Percentiles rank a stretch among this genome's conserved stretches.
Evolutionary conservation across 2,888 invertebrate species (phyloP).

Genomic region (Aquatica leii): DNA sequence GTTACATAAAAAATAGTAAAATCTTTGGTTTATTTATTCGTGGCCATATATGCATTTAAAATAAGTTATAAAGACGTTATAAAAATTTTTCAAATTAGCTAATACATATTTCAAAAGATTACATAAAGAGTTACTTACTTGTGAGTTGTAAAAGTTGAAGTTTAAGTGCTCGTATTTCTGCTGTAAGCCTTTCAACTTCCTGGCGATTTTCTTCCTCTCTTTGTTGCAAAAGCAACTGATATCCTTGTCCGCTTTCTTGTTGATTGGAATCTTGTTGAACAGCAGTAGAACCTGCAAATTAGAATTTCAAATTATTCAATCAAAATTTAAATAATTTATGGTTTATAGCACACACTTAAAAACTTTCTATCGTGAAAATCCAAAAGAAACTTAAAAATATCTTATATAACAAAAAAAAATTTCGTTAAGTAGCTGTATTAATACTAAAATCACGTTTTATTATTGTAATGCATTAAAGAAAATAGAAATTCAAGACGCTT

Average conservation of each 20-base stretch:
- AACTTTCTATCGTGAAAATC: background rate
- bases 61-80: too few species aligned
- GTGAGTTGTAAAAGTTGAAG: slow-evolving; percentile 67
- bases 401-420: too few species aligned
- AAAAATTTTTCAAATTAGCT: too few species aligned
- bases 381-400: too few species aligned
- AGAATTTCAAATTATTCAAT: slow-evolving; percentile 12
- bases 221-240: slow-evolving; percentile 65
- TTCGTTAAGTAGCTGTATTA: too few species aligned
- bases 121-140: slow-evolving; percentile 55
- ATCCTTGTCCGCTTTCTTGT: slow-evolving; percentile 57
- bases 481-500: background rate
- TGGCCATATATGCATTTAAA: too few species aligned
- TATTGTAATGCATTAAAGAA: slow-evolving; percentile 1
- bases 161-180: slow-evolving; percentile 69
- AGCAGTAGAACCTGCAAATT: slow-evolving; percentile 53
- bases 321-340: too few species aligned
- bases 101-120: slow-evolving; percentile 2
- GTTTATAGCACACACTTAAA: too few species aligned
- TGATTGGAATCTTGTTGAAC: slow-evolving; percentile 43
- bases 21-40: too few species aligned
- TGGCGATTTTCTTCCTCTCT: slow-evolving; percentile 69
- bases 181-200: slow-evolving; percentile 69
- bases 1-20: too few species aligned
- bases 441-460: slow-evolving; percentile 1